Evolutionary conservation across 2,888 invertebrate genomes (phyloP), one percentile per base, ranked within the genome.

Genomic region (Zhengitettix transpicula): DNA sequence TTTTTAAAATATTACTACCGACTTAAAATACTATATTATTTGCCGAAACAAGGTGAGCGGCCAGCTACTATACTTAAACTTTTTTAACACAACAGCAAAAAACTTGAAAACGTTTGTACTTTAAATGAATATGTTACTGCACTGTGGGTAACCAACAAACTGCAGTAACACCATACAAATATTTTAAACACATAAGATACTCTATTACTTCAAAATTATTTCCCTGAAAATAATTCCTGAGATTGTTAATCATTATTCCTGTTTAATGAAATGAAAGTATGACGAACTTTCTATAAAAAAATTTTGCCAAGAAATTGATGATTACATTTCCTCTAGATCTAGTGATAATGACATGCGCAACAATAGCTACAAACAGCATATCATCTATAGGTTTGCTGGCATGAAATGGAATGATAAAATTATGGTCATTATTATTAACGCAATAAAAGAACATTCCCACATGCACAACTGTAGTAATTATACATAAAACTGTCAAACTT

Each of bases 191-290:
- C 9, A 51, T 41, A 42, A 15, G 44, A 55, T 52, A 54, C n/a
- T 47, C 44, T 28, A 58, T 44, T 40, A 57, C 54, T 52, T 14
- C 53, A 57, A 55, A 56, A 17, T 40, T 41, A 58, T 28, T 58
- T 60, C 60, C 60, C 60, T 60, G 60, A 60, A 60, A 57, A 40
- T 40, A 60, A 60, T 60, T 57, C 60, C 60, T 60, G 60, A 60
- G 60, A 59, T 60, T 60, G 60, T 60, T 60, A 16, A 47, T 40
- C 17, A 53, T 28, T 53, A 17, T 16, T 28, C 16, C 28, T 53
- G 11, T 17, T 53, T 17, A 14, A 53, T 16, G 12, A 16, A 16
- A 53, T 12, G 28, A 53, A 17, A 16, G 28, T 16, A 53, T 16
- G 53, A 16, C 53, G 8, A 53, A 53, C 12, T 12, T 53, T 17